Conservation (phyloP, 2,797 vertebrate genomes). For the Clarias fuscus region DNA sequence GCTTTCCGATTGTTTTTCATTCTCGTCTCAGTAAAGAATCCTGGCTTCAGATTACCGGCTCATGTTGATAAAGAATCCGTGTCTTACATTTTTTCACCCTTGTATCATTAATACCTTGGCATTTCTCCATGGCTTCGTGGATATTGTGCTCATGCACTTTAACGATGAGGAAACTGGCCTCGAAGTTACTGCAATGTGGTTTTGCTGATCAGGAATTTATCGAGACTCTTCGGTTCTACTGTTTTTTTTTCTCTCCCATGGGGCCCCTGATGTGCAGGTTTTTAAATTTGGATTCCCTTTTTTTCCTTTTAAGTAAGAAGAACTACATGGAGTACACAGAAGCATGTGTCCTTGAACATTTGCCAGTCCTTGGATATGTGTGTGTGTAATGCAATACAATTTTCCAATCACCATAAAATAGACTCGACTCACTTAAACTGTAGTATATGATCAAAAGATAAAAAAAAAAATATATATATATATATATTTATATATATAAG, state of each 20-base stretch:
- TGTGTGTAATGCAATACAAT: slow-evolving; percentile 40
- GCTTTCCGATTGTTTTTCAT: neutral
- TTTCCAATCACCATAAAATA: slow-evolving; percentile 27
- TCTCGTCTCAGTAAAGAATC: slow-evolving; percentile 7
- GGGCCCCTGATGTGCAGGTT: neutral
- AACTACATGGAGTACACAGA: slow-evolving; percentile 30
- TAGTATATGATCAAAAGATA: slow-evolving; percentile 7
- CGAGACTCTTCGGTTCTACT: slow-evolving; percentile 1
- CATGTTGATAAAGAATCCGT: slow-evolving; percentile 2
- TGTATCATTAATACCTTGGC: neutral
- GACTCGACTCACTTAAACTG: neutral
- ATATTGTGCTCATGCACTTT: neutral
- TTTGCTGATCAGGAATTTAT: neutral
- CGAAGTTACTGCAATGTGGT: neutral
- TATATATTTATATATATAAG: too few species aligned
- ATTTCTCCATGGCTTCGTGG: neutral
- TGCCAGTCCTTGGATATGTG: slow-evolving; percentile 30
- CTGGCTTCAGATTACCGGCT: neutral
- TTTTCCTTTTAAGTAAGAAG: slow-evolving; percentile 37
- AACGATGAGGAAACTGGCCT: neutral
- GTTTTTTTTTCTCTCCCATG: neutral
- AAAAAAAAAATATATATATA: too few species aligned
- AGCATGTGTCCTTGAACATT: slow-evolving; percentile 45
- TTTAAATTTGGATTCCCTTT: neutral
- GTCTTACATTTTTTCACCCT: neutral